phyloP scores from a whole-genome alignment of 2,797 vertebrate genomes.

The Channallabes apus region DNA sequence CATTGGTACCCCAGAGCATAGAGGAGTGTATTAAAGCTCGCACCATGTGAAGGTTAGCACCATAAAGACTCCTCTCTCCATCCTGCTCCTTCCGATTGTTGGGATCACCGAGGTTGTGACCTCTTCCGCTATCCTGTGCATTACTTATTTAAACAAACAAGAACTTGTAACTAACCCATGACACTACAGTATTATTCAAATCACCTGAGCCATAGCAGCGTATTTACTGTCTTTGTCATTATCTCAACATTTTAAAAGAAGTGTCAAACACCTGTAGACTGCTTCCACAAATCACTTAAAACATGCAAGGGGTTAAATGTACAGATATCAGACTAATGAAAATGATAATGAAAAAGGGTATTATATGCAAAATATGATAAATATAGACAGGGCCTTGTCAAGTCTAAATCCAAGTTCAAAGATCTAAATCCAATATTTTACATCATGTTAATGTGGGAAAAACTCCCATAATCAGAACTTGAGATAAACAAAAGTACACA shows the following conservation, averaged over 20 bases:
- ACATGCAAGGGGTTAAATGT: no score
- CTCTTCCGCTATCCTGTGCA: slow-evolving; percentile 14
- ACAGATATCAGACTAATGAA: no score
- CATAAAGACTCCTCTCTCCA: slow-evolving; percentile 42
- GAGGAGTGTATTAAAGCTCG: slow-evolving; percentile 50
- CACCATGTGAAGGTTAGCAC: slow-evolving; percentile 37
- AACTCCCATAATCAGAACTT: no score
- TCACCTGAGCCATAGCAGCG: neutral
- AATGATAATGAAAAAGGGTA: no score
- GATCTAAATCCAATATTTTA: no score
- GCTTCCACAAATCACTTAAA: neutral
- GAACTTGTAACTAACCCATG: no score
- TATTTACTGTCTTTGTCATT: neutral
- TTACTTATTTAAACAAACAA: slow-evolving; percentile 8
- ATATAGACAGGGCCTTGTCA: no score
- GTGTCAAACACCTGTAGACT: neutral
- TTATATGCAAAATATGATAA: no score
- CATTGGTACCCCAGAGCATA: slow-evolving; percentile 40
- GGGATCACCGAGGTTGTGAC: slow-evolving; percentile 45
- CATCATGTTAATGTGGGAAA: no score
- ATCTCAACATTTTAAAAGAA: neutral
- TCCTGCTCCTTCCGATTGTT: slow-evolving; percentile 19
- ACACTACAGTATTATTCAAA: no score
- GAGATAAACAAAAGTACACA: no score
- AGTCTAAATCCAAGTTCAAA: no score